Base-by-base conservation (phyloP, 2,113 vertebrate species). In the Corythaeola cristata region DNA sequence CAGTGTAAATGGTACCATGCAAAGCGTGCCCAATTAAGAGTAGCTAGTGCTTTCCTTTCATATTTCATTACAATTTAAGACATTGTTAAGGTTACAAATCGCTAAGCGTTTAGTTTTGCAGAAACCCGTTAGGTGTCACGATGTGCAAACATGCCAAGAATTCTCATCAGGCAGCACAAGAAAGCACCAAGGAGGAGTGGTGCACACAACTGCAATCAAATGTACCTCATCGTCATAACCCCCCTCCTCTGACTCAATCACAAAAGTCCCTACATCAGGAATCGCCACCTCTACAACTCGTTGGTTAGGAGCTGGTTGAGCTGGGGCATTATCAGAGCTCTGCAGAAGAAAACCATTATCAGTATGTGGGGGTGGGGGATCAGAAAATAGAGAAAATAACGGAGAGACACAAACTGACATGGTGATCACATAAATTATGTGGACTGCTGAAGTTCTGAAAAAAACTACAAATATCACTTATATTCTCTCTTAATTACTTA, bases 201-300 rank as follows among this genome's bases (percentile, higher is more conserved):
- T 95, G 97, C 96, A 94, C 74, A 97, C 88, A 39, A 73, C 82
- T 85, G 62, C 83, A 95, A 85, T 94, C 60, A 71, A 52, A 96
- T 93, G 98, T 99, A 99, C 99, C 99, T 99, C 99, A 47, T 99
- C 99, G 97, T 99, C 99, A 98, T 99, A 99, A 97, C 99, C 99
- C 98, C 99, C 99, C 98, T 99, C 98, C 98, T 99, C 98, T 98
- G 99, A 98, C 98, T 99, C 98, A 98, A 99, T 98, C 97, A 99
- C 98, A 98, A 99, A 99, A 96, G 98, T 99, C 97, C 99, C 99
- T 98, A 99, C 97, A 92, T 99, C 98, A 94, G 99, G 99, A 94
- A 99, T 99, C 97, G 98, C 98, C 98, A 99, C 99, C 98, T 99
- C 99, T 97, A 99, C 98, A 93, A 98, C 98, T 97, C 97, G 98